Conservation (phyloP, 2,113 vertebrate genomes). For the Tenebrosternarchus preto region DNA sequence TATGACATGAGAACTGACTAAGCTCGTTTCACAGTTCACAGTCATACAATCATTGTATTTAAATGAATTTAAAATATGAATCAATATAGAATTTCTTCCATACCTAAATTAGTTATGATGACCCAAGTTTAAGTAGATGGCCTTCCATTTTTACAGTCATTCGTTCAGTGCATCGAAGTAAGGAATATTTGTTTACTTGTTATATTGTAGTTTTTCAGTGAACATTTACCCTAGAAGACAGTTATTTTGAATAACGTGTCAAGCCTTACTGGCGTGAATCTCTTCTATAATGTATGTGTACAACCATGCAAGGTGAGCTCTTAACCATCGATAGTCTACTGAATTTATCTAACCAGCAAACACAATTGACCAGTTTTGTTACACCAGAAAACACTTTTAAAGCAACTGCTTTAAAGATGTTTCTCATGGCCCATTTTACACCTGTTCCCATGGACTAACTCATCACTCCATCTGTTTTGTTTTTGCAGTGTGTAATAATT, state of each 20-base stretch:
- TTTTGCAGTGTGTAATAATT: no score
- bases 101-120: neutral
- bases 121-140: neutral
- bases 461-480: no score
- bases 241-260: neutral
- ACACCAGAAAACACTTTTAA: no score
- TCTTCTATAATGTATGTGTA: constrained; percentile 48
- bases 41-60: neutral
- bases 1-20: neutral
- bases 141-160: neutral
- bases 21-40: neutral
- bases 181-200: neutral
- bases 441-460: no score
- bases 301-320: constrained; percentile 22
- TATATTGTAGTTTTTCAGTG: neutral
- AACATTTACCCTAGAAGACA: neutral
- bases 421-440: no score
- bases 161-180: neutral
- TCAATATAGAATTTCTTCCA: neutral
- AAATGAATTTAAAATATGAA: neutral
- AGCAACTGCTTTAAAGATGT: no score
- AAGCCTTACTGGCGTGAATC: constrained; percentile 16
- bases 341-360: neutral
- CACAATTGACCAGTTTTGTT: no score
- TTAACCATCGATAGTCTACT: neutral